phyloP scores from a whole-genome alignment of 2,797 vertebrate species.

The Oryzias sinensis region DNA sequence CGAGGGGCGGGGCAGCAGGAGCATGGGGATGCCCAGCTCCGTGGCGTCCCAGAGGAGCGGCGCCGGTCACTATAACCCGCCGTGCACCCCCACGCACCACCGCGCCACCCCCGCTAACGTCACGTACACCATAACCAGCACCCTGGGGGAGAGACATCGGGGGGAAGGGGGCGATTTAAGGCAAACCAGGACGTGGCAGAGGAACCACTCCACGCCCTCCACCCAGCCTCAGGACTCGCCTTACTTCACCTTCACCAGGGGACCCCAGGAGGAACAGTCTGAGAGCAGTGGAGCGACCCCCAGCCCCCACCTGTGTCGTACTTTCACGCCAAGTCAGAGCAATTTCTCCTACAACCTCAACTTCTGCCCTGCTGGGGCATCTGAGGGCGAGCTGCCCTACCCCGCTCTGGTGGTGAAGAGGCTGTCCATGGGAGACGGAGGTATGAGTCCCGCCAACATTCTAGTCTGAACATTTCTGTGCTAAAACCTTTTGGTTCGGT shows the following conservation, averaged over 20 bases:
- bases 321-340: slow-evolving; percentile 46
- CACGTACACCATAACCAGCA: slow-evolving; percentile 70
- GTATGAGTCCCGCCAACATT: slow-evolving; percentile 22
- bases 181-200: slow-evolving; percentile 23
- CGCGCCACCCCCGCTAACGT: slow-evolving; percentile 48
- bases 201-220: slow-evolving; percentile 60
- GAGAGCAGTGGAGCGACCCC: slow-evolving; percentile 26
- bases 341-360: slow-evolving; percentile 70
- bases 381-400: slow-evolving; percentile 63
- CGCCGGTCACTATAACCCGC: slow-evolving; percentile 14
- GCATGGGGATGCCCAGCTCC: slow-evolving; percentile 51
- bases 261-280: slow-evolving; percentile 10
- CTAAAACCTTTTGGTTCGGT: too few species aligned
- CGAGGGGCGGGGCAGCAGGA: neutral
- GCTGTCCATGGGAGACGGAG: slow-evolving; percentile 73
- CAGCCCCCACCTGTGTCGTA: slow-evolving; percentile 32
- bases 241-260: slow-evolving; percentile 53
- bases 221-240: slow-evolving; percentile 52
- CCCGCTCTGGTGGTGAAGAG: slow-evolving; percentile 75
- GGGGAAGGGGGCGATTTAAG: slow-evolving; percentile 38
- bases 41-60: slow-evolving; percentile 34
- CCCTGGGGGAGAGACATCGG: slow-evolving; percentile 49
- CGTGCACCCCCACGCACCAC: slow-evolving; percentile 25
- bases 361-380: slow-evolving; percentile 58
- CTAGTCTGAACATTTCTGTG: too few species aligned